These are phyloP conservation scores for Nesogale talazaci DNA, from an alignment of 2,113 vertebrate genomes.

Conservation along the genomic window DNA sequence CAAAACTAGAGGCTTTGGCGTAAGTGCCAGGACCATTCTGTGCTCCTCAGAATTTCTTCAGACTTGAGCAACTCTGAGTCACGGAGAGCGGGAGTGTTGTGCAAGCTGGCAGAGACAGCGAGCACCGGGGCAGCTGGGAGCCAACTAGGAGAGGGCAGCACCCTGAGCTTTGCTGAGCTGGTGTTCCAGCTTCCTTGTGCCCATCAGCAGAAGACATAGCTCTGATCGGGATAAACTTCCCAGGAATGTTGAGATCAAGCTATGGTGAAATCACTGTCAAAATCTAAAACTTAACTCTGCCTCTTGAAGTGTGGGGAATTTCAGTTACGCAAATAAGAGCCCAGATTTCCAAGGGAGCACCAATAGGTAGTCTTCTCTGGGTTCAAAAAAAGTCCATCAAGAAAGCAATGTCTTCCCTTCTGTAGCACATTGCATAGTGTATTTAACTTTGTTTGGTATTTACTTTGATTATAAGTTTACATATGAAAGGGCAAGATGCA, in stretches of 20 bases:
- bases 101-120: background rate
- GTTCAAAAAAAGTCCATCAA: conserved; percentile 64
- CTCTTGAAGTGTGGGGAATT: conserved; percentile 70
- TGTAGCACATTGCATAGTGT: conserved; percentile 3
- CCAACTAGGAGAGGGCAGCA: background rate
- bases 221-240: conserved; percentile 67
- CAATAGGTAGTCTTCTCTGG: conserved; percentile 31
- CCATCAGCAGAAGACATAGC: conserved; percentile 72
- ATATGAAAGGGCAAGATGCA: conserved; percentile 17
- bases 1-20: background rate
- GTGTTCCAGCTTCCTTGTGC: conserved; percentile 73
- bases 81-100: conserved; percentile 18
- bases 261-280: conserved; percentile 64
- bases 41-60: background rate
- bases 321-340: conserved; percentile 59
- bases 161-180: background rate
- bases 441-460: conserved; percentile 20
- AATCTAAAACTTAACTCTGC: conserved; percentile 52
- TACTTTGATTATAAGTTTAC: background rate
- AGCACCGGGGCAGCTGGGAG: background rate
- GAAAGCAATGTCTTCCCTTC: conserved; percentile 20
- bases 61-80: background rate
- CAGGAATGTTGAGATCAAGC: conserved; percentile 74
- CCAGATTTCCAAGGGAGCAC: conserved; percentile 49
- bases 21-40: background rate